Percentiles rank a stretch among this genome's conserved stretches.
Conservation (phyloP, 2,888 invertebrate species). For the Unio pictorum region DNA sequence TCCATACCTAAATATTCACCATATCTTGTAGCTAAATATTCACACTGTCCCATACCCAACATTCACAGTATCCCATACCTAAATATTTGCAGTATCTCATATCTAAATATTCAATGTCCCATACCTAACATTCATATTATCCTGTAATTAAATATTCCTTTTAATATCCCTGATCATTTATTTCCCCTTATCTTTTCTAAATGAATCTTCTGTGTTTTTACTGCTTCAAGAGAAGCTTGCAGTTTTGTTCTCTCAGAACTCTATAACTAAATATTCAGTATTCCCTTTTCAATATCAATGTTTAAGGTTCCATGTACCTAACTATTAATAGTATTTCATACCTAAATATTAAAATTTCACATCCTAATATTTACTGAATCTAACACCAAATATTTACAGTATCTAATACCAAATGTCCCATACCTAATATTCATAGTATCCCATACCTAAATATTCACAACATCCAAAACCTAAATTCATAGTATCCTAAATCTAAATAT, state of each 20-base stretch:
- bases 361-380: too few relatives aligned
- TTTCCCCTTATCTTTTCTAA: constrained; percentile 33
- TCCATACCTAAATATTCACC: neutral
- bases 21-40: neutral
- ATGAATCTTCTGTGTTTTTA: constrained; percentile 46
- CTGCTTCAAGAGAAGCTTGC: constrained; percentile 65
- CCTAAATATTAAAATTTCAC: too few relatives aligned
- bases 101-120: too few relatives aligned
- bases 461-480: too few relatives aligned
- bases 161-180: constrained; percentile 55
- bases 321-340: too few relatives aligned
- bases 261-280: too few relatives aligned
- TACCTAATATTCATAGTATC: neutral
- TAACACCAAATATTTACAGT: too few relatives aligned
- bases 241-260: constrained; percentile 40
- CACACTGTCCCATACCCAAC: too few relatives aligned
- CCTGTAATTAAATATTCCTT: neutral
- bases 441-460: neutral
- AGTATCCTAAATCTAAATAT: too few relatives aligned
- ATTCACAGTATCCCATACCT: constrained; percentile 35
- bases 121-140: too few relatives aligned
- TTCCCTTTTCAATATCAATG: too few relatives aligned
- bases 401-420: neutral
- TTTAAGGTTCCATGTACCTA: too few relatives aligned
- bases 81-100: constrained; percentile 35